These are phyloP conservation scores for Crocuta crocuta DNA, from an alignment of 2,113 vertebrate species.

Conservation along the genomic window DNA sequence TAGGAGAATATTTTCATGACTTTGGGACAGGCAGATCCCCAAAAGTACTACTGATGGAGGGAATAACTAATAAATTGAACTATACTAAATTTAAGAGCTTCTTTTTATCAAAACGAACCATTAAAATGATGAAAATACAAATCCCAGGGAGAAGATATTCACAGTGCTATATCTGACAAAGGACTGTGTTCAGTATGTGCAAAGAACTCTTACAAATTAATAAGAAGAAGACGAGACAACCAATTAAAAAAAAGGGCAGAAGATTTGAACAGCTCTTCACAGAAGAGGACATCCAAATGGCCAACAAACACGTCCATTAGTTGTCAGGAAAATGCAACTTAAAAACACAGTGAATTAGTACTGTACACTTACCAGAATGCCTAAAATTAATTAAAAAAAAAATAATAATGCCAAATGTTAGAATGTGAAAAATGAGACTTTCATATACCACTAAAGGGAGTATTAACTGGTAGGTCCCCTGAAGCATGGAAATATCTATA, in stretches of 20 bases:
- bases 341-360: background rate
- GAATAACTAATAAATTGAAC: background rate
- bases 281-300: background rate
- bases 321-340: background rate
- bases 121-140: background rate
- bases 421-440: background rate
- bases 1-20: background rate
- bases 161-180: background rate
- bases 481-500: background rate
- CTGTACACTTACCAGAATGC: background rate
- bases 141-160: background rate
- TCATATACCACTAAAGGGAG: background rate
- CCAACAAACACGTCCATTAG: background rate
- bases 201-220: background rate
- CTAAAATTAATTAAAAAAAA: background rate
- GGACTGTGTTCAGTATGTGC: background rate
- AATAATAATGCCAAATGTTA: slow-evolving; percentile 8
- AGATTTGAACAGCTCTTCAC: background rate
- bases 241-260: background rate
- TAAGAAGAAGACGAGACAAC: background rate
- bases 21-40: background rate
- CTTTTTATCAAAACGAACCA: background rate
- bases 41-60: background rate
- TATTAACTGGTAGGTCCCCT: background rate
- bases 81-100: background rate